Evolutionary conservation across 2,797 vertebrate species (phyloP).

Genomic region (Lithobates pipiens): DNA sequence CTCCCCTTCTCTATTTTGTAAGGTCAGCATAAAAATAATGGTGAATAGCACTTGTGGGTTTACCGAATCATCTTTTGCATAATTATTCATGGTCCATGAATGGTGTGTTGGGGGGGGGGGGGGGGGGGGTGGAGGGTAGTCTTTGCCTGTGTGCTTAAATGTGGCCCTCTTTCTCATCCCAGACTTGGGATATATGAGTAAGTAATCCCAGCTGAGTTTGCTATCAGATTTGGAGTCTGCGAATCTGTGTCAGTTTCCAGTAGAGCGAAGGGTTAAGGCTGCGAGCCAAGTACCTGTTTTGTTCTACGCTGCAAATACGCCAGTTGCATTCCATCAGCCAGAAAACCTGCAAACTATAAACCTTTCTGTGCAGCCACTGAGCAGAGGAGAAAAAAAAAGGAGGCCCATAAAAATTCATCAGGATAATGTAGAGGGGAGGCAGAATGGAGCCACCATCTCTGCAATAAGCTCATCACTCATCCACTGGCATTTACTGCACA

Average conservation of each 20-base stretch:
- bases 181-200: too few relatives aligned
- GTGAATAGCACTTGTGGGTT: too few relatives aligned
- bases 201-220: too few relatives aligned
- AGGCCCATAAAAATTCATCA: constrained; percentile 87
- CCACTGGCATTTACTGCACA: constrained; percentile 89
- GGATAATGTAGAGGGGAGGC: constrained; percentile 86
- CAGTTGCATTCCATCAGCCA: constrained; percentile 87
- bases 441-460: constrained; percentile 78
- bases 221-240: neutral
- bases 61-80: too few relatives aligned
- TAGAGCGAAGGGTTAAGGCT: constrained; percentile 43
- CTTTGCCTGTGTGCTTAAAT: too few relatives aligned
- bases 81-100: too few relatives aligned
- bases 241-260: neutral
- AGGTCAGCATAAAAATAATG: too few relatives aligned
- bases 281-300: constrained; percentile 66
- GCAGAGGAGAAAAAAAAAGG: constrained; percentile 72
- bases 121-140: too few relatives aligned
- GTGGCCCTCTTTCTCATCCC: too few relatives aligned
- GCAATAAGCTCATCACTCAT: constrained; percentile 89
- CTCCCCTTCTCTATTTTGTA: too few relatives aligned
- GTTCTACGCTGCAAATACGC: constrained; percentile 85
- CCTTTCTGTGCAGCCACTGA: constrained; percentile 78
- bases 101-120: too few relatives aligned
- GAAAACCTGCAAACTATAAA: constrained; percentile 86